phyloP scores from a whole-genome alignment of 37 sponge, comb jelly and placozoan species.

The Eunapius fragilis region DNA sequence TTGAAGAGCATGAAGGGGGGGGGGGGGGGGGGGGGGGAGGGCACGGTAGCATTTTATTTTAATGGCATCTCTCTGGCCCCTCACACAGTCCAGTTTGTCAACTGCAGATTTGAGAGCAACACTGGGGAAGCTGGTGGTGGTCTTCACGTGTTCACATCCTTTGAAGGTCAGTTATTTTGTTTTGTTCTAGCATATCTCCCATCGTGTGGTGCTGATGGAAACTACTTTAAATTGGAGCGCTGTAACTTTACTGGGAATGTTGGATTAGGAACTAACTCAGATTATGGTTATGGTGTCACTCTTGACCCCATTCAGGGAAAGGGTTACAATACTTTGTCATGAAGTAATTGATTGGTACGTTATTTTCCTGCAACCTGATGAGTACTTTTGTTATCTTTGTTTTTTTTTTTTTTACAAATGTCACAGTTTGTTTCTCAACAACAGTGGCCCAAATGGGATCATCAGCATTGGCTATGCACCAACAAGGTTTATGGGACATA shows the following conservation, averaged over 20 bases:
- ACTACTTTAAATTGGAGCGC: no score
- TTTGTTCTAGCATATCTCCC: neutral
- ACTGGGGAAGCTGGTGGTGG: slow-evolving; percentile 28
- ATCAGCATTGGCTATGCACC: no score
- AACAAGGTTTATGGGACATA: no score
- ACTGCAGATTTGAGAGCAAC: slow-evolving; percentile 38
- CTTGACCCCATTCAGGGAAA: no score
- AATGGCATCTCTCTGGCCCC: slow-evolving; percentile 20
- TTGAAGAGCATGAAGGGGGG: slow-evolving; percentile 51
- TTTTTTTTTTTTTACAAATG: no score
- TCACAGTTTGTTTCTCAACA: slow-evolving; percentile 32
- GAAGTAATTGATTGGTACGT: slow-evolving; percentile 29
- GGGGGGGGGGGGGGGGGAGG: no score
- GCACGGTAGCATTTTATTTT: slow-evolving; percentile 18
- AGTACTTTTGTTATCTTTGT: no score
- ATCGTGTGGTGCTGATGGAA: neutral
- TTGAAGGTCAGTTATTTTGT: slow-evolving; percentile 19
- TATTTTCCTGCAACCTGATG: neutral
- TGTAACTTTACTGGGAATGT: slow-evolving; percentile 40
- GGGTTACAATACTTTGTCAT: no score
- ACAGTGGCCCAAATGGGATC: no score
- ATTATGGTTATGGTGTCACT: slow-evolving; percentile 37
- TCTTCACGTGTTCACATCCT: slow-evolving; percentile 9
- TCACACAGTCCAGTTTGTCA: neutral
- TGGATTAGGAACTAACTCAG: slow-evolving; percentile 14